These are phyloP conservation scores for Gortyna flavago DNA, from an alignment of 2,888 invertebrate species.

Conservation along the genomic window DNA sequence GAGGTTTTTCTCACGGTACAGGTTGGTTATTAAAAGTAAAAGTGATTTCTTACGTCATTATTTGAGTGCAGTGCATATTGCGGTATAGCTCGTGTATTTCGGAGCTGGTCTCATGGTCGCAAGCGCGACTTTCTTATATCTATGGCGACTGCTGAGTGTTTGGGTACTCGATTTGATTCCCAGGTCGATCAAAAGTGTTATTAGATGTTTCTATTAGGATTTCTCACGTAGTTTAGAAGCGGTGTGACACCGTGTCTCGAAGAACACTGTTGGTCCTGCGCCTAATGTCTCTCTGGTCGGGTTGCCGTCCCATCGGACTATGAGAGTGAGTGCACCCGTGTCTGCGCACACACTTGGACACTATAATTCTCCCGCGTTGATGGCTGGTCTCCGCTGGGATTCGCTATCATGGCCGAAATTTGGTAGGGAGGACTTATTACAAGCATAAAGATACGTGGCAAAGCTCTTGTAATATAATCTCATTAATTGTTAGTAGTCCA, in stretches of 20 bases:
- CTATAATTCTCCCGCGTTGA: neutral
- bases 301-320: too few relatives aligned
- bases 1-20: conserved; percentile 25
- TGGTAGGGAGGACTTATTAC: neutral
- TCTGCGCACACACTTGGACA: too few relatives aligned
- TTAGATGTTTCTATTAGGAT: neutral
- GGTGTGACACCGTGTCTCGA: neutral
- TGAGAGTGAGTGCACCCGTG: too few relatives aligned
- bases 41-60: neutral
- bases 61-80: neutral
- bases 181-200: too few relatives aligned
- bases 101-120: neutral
- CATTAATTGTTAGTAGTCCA: neutral
- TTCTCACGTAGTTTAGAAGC: too few relatives aligned
- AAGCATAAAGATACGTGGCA: neutral
- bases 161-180: too few relatives aligned
- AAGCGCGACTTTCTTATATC: too few relatives aligned
- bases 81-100: neutral
- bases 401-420: neutral
- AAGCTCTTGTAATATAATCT: neutral
- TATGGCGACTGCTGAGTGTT: too few relatives aligned
- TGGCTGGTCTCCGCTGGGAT: neutral
- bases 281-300: too few relatives aligned
- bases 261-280: neutral
- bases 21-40: conserved; percentile 19